Base-by-base conservation (phyloP, 30 jellyfish, hydroid and myxozoan species). In the Pelagia noctiluca region DNA sequence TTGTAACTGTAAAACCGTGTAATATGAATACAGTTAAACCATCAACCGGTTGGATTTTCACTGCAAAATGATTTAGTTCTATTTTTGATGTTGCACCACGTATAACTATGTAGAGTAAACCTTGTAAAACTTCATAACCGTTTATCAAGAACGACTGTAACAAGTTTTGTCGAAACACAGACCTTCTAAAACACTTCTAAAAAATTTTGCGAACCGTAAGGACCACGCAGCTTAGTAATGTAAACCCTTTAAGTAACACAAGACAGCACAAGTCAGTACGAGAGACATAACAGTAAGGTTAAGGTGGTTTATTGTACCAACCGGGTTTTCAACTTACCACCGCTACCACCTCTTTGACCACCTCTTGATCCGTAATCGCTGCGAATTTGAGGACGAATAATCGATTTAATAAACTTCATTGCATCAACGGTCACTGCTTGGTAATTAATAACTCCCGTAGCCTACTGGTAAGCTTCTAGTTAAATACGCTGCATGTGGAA, bases 351-450 rank as follows among this genome's bases (percentile, higher is more conserved):
- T 88, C 93, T 88, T 65, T 95, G 90, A 88, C 94, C 97, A 75
- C 99, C 97, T 83, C 99, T 84, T 80, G 94, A 97, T 28, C 96
- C 96, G 82, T 88, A 94, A 88, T 97, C 99, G 68, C 99, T 94
- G 96, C 78, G 74, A 74, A 74, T 69, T 84, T 84, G 90, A 80
- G 75, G 83, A 84, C 69, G 89, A 79, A 68, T 52, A 79, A 24
- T 33, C 42, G 10, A 49, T 80, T 80, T 52, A 5, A 42, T n/a
- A 52, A 52, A 52, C 68, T 52, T 52, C 68, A 52, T 52, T 30
- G 16, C 68, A 52, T 52, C 68, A 30, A 4, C 68, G 12, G 21
- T 42, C 8, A 42, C 57, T 42, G 12, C 12, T n/a, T n/a, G n/a
- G n/a, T n/a, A n/a, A n/a, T n/a, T n/a, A n/a, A n/a, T n/a, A n/a